Evolutionary conservation across 1,140 invertebrate genomes (phyloP).

Genomic region (Penaeus indicus): DNA sequence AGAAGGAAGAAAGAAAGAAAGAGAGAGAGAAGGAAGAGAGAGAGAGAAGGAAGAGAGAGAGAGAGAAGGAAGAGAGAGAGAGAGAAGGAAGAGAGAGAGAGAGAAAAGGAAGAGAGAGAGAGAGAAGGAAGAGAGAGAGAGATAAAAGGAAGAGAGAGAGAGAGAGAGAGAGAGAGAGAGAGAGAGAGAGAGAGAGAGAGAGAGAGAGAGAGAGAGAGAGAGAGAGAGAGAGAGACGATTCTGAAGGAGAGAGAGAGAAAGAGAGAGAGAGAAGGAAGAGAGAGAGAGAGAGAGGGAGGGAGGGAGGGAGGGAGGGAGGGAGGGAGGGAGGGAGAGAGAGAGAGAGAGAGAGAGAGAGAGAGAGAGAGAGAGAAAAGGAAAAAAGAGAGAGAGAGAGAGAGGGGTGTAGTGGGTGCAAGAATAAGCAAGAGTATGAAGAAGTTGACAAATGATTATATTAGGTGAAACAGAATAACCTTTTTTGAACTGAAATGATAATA

Average conservation of each 20-base stretch:
- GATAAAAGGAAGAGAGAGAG: no score
- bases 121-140: no score
- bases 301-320: background rate
- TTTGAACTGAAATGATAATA: background rate
- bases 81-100: no score
- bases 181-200: background rate
- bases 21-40: no score
- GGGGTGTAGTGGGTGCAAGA: background rate
- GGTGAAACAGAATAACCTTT: background rate
- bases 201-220: background rate
- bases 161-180: background rate
- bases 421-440: no score
- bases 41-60: no score
- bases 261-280: no score
- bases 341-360: background rate
- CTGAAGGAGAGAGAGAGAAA: no score
- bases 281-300: no score
- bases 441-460: background rate
- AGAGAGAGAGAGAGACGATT: background rate
- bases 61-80: no score
- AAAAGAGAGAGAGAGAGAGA: constrained; percentile 15
- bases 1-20: no score
- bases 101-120: no score
- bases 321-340: constrained; percentile 7
- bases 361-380: background rate